Evolutionary conservation across 2,888 invertebrate genomes (phyloP).

Genomic region (Pherbina coryleti): DNA sequence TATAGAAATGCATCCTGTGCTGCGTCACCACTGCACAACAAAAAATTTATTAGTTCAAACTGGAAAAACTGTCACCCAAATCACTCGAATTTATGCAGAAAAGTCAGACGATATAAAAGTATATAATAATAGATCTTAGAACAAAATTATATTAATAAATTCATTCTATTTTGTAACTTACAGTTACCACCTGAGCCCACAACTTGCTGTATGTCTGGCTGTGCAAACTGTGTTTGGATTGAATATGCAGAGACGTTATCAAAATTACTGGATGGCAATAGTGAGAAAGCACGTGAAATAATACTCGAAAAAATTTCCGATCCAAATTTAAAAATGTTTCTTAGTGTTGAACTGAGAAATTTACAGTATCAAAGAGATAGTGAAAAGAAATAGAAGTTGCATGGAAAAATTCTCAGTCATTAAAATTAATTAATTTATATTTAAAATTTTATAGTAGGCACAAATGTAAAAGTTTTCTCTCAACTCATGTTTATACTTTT

Average conservation of each 20-base stretch:
- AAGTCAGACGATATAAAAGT: constrained; percentile 54
- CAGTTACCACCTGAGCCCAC: constrained; percentile 75
- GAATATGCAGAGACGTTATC: constrained; percentile 86
- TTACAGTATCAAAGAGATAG: constrained; percentile 47
- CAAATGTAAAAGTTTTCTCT: too few species aligned
- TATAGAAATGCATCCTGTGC: constrained; percentile 58
- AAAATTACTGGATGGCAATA: constrained; percentile 76
- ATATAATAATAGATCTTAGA: too few species aligned
- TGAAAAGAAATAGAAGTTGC: constrained; percentile 35
- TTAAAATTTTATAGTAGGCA: too few species aligned
- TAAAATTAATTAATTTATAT: not conserved
- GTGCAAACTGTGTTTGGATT: constrained; percentile 94
- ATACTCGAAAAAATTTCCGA: constrained; percentile 84
- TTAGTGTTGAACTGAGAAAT: constrained; percentile 80
- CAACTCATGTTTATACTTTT: too few species aligned
- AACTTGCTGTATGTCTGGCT: constrained; percentile 92
- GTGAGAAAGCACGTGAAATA: constrained; percentile 76
- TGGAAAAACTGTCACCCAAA: constrained; percentile 43
- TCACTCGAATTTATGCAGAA: constrained; percentile 49
- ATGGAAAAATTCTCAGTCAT: not conserved
- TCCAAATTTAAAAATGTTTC: constrained; percentile 84
- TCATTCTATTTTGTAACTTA: not conserved
- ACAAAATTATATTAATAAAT: too few species aligned
- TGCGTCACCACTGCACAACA: constrained; percentile 51
- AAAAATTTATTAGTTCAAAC: constrained; percentile 50